Percentiles rank a stretch among this genome's conserved stretches.
phyloP scores from a whole-genome alignment of 2,888 invertebrate genomes.

The Melanotus villosus region DNA sequence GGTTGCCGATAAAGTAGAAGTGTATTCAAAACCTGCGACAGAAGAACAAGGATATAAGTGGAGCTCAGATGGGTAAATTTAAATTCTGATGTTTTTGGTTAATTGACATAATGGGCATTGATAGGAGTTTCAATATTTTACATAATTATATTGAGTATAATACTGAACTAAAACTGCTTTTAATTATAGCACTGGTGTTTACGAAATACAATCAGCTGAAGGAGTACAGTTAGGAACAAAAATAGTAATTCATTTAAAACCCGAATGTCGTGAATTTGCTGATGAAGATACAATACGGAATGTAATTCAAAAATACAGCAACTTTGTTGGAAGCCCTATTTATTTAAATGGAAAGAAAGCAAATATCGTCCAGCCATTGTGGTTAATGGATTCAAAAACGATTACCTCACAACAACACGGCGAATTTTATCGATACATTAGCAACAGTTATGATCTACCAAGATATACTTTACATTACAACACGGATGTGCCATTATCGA shows the following conservation, averaged over 20 bases:
- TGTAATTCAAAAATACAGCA: slow-evolving; percentile 96
- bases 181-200: slow-evolving; percentile 80
- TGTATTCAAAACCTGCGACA: slow-evolving; percentile 83
- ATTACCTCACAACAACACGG: slow-evolving; percentile 89
- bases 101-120: too few relatives aligned
- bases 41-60: slow-evolving; percentile 85
- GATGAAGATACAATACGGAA: slow-evolving; percentile 88
- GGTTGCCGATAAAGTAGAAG: slow-evolving; percentile 96
- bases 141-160: too few relatives aligned
- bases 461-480: slow-evolving; percentile 93
- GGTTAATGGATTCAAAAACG: slow-evolving; percentile 93
- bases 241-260: slow-evolving; percentile 91
- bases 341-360: slow-evolving; percentile 90
- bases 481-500: slow-evolving; percentile 92
- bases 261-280: slow-evolving; percentile 90
- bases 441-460: slow-evolving; percentile 89
- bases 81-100: too few relatives aligned
- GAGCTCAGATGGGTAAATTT: slow-evolving; percentile 89
- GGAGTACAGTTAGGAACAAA: slow-evolving; percentile 92
- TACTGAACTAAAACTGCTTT: too few relatives aligned
- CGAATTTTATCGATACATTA: slow-evolving; percentile 93
- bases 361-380: slow-evolving; percentile 92
- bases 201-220: slow-evolving; percentile 90
- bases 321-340: slow-evolving; percentile 96
- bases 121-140: too few relatives aligned